Percentiles rank a stretch among this genome's conserved stretches.
phyloP scores from a whole-genome alignment of 2,888 invertebrate genomes.

The Tiliacea aurago region DNA sequence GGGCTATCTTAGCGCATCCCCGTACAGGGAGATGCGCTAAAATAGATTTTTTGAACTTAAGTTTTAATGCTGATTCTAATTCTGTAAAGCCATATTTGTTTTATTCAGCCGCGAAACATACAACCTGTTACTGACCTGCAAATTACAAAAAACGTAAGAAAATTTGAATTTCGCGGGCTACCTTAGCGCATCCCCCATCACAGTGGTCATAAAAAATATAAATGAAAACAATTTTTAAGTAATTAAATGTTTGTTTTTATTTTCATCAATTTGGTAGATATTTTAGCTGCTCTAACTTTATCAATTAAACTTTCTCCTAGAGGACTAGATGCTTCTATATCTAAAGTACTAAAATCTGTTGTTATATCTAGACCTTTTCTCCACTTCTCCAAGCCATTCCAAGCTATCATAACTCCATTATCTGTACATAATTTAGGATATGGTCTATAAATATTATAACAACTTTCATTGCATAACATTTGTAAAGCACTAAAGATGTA shows the following conservation, averaged over 20 bases:
- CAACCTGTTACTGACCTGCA: no score
- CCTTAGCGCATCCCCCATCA: no score
- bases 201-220: neutral
- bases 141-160: no score
- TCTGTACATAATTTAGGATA: slow-evolving; percentile 97
- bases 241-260: slow-evolving; percentile 71
- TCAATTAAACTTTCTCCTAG: slow-evolving; percentile 92
- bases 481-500: slow-evolving; percentile 93
- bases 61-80: no score
- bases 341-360: slow-evolving; percentile 91
- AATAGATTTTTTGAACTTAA: no score
- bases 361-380: slow-evolving; percentile 87
- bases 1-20: no score
- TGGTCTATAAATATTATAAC: slow-evolving; percentile 94
- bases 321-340: slow-evolving; percentile 91
- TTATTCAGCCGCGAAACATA: no score
- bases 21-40: no score
- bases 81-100: no score
- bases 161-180: no score
- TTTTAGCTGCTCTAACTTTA: slow-evolving; percentile 89
- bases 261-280: slow-evolving; percentile 86
- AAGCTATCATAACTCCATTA: slow-evolving; percentile 99
- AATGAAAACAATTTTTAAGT: neutral
- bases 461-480: slow-evolving; percentile 92
- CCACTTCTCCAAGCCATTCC: slow-evolving; percentile 98